Base-by-base conservation (phyloP, 1,140 invertebrate genomes). In the Drosophila kanapiae region DNA sequence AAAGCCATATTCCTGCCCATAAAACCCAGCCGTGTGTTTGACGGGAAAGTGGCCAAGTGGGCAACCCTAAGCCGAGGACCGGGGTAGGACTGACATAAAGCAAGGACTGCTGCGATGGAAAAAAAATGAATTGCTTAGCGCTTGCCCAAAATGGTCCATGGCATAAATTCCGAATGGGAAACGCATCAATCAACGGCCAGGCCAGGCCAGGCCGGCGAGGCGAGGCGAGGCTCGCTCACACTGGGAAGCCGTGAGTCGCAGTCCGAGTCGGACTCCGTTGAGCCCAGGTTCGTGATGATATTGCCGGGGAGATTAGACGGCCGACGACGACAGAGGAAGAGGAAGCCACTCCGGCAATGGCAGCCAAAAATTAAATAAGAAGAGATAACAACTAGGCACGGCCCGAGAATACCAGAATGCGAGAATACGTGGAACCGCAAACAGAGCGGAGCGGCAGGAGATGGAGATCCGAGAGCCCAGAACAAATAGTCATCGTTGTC, bases 131-230 rank as follows among this genome's bases (percentile, higher is more conserved):
- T 86, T 86, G 83, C 83, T 86, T 80, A 87, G 71, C 83, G 79
- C 80, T 87, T 78, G 67, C 63, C 85, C 85, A 76, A 87, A 87
- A 87, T 90, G 82, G 84, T 88, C 77, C 85, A 87, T 88, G 81
- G 85, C 85, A 90, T 90, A 90, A 90, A 90, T 90, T 90, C 81
- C 86, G 78, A 90, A 90, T 90, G 85, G 85, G 86, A 90, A 90
- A 90, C 85, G 81, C 85, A 90, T 90, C 85, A 90, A 90, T 90
- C 85, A 90, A 82, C 85, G 81, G 47, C 37, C 74, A 61, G 57
- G 72, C 78, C 53, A 23, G 23, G 23, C 23, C 23, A 23, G 23
- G 23, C 23, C 23, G 3, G 23, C 23, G 23, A 23, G 23, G 23
- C 23, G 23, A 23, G 23, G 23, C 23, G 23, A 23, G 23, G 23